These are phyloP conservation scores for Antheraea pernyi DNA, from an alignment of 1,140 invertebrate species.

Conservation along the genomic window DNA sequence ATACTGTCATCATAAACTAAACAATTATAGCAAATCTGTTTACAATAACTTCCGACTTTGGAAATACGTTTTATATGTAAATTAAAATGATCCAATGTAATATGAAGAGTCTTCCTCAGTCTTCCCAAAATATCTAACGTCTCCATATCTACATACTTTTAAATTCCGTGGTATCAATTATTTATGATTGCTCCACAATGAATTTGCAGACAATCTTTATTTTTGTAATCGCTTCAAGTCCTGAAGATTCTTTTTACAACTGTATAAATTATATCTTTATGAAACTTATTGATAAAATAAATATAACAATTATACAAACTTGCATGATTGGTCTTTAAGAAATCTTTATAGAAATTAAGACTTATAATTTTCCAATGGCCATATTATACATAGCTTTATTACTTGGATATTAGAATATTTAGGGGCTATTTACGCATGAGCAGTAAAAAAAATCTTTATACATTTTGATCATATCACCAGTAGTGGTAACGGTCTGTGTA, in stretches of 20 bases:
- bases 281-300: not conserved
- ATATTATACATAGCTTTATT: constrained; percentile 73
- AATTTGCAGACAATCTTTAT: not conserved
- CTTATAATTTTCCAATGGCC: constrained; percentile 58
- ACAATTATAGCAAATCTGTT: constrained; percentile 21
- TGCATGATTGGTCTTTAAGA: not conserved
- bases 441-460: not conserved
- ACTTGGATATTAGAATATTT: constrained; percentile 52
- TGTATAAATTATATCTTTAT: not conserved
- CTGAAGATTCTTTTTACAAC: not conserved
- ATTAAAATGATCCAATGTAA: not conserved
- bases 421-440: constrained; percentile 6
- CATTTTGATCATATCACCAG: not conserved
- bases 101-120: constrained; percentile 67
- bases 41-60: not conserved
- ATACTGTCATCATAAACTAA: constrained; percentile 39
- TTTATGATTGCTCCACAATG: not conserved
- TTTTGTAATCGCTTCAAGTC: not conserved
- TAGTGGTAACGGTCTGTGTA: not conserved
- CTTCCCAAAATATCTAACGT: constrained; percentile 53
- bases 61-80: not conserved
- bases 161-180: not conserved
- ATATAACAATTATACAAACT: not conserved
- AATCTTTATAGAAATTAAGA: constrained; percentile 53
- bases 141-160: not conserved